Conservation (phyloP, 2,888 invertebrate species). For the Phytoseiulus persimilis region DNA sequence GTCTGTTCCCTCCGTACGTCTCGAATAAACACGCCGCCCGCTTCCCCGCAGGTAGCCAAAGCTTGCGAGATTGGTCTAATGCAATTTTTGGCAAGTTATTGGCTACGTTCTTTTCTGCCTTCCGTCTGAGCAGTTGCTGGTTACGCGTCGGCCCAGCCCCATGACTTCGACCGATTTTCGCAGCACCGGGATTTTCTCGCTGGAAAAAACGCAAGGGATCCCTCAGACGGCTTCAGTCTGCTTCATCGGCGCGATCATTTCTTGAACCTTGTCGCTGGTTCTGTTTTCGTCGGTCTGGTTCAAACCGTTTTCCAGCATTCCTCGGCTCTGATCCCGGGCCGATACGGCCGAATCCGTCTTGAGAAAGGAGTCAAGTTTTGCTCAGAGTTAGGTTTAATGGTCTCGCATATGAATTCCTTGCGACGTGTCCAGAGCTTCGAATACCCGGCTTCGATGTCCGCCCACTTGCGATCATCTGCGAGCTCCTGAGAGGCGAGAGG, state of each 20-base stretch:
- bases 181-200: not conserved
- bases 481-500: not conserved
- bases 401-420: not conserved
- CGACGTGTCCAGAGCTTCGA: not conserved
- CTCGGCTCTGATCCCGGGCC: no score
- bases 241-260: no score
- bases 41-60: not conserved
- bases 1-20: not conserved
- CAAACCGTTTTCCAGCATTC: no score
- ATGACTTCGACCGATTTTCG: not conserved
- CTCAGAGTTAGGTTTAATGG: not conserved
- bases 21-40: not conserved
- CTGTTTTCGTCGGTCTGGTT: no score
- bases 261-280: no score
- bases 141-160: not conserved
- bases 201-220: not conserved
- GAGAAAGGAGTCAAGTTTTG: no score
- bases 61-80: not conserved
- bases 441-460: not conserved
- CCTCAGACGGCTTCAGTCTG: not conserved
- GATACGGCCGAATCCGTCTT: no score
- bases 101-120: not conserved
- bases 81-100: not conserved
- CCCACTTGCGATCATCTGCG: not conserved
- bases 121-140: not conserved